Evolutionary conservation across 2,888 invertebrate species (phyloP), one percentile per base, ranked within the genome.

Genomic region (Nymphalis polychloros): DNA sequence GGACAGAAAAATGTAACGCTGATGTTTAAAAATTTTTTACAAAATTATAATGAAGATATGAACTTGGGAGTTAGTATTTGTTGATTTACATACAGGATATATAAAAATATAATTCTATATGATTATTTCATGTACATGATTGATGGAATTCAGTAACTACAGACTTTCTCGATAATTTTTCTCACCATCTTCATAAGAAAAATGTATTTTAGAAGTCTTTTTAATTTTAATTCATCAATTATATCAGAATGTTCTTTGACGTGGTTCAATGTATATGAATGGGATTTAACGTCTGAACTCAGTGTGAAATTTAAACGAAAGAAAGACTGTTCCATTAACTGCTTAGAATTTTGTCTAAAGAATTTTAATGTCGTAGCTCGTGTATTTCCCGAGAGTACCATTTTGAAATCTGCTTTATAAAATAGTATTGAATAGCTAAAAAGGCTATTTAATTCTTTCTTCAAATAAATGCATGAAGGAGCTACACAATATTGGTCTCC

Each of bases 321-420:
- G 57, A 19, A 41, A 57, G 57, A 41, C 35, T 19, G 20, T 57
- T 41, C 35, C 19, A 31, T 57, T 41, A 35, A 57, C 41, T 41
- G 57, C 57, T 57, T 57, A 57, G 41, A 57, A 57, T 57, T 19
- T 57, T 57, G 35, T 57, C 57, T 41, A 57, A 57, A 57, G n/a
- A 57, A 57, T 57, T 57, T 57, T 57, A 57, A 35, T 19, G n/a
- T 5, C 35, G 41, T 19, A 41, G n/a, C 57, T 57, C 19, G 8
- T 19, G 8, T 41, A 57, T 57, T 57, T 35, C 57, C 41, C 57
- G 41, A 35, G 57, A 57, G 57, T 13, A 41, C 57, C 41, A 19
- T 57, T 41, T 57, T 57, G 20, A 57, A 41, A 19, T 57, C 35
- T 19, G 10, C 57, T 57, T 57, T 57, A 57, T 19, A 41, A 57